Evolutionary conservation across 2,113 vertebrate genomes (phyloP).

Genomic region (Peromyscus leucopus): DNA sequence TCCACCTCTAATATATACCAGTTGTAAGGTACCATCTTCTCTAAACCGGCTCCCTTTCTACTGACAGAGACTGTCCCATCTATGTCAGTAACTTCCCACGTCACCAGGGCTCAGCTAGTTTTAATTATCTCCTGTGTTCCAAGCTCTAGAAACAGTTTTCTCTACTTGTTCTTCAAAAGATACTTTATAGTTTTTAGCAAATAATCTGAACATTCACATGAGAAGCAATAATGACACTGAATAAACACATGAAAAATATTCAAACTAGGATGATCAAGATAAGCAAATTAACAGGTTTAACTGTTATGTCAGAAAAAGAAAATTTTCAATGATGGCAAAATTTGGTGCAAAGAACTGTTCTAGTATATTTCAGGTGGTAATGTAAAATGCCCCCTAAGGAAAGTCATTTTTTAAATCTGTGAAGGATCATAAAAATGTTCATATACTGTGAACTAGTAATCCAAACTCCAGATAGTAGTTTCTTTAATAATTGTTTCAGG

Average conservation of each 20-base stretch:
- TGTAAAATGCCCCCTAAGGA: neutral
- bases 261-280: constrained; percentile 48
- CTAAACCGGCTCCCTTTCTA: constrained; percentile 7
- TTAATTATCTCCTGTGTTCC: constrained; percentile 11
- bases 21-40: constrained; percentile 11
- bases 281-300: constrained; percentile 48
- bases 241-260: constrained; percentile 42
- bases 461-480: constrained; percentile 50
- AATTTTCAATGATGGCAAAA: constrained; percentile 25
- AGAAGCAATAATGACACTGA: constrained; percentile 23
- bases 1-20: constrained; percentile 6
- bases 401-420: constrained; percentile 43
- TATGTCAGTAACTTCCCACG: neutral
- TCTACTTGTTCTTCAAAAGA: constrained; percentile 6
- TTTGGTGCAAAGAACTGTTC: neutral
- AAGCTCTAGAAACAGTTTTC: constrained; percentile 2
- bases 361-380: constrained; percentile 4
- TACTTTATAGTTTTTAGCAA: constrained; percentile 34
- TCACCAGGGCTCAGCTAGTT: neutral
- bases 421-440: constrained; percentile 26
- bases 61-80: neutral
- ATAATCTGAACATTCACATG: constrained; percentile 45
- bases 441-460: constrained; percentile 49
- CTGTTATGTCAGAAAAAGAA: constrained; percentile 45
- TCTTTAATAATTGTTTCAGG: neutral